Evolutionary conservation across 2,888 invertebrate genomes (phyloP).

Genomic region (Amphimallon solstitiale): DNA sequence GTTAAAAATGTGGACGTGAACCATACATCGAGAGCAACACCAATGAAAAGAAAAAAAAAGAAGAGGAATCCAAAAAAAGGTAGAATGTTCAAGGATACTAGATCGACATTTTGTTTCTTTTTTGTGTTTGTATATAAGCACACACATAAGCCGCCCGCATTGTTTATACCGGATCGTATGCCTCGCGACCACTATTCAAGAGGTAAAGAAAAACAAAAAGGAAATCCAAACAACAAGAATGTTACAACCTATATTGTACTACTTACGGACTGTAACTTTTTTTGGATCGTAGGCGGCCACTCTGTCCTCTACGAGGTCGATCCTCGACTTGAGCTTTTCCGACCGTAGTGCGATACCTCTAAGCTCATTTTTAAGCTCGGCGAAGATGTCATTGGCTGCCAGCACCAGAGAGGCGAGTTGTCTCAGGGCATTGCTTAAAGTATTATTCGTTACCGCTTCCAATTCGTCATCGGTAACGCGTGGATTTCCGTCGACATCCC

Average conservation of each 20-base stretch:
- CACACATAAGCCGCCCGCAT: too few species aligned
- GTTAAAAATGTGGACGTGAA: slow-evolving; percentile 23
- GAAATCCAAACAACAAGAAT: slow-evolving; percentile 33
- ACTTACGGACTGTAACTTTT: slow-evolving; percentile 95
- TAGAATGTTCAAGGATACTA: slow-evolving; percentile 14
- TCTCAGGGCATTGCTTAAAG: slow-evolving; percentile 83
- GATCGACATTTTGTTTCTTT: slow-evolving; percentile 34
- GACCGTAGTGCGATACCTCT: slow-evolving; percentile 79
- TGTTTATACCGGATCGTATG: too few species aligned
- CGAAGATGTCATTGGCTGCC: slow-evolving; percentile 87
- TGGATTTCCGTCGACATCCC: slow-evolving; percentile 69
- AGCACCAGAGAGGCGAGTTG: slow-evolving; percentile 87
- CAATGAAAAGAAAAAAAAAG: neutral
- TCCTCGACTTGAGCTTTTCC: slow-evolving; percentile 74
- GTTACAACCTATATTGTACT: slow-evolving; percentile 43
- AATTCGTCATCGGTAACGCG: slow-evolving; percentile 78
- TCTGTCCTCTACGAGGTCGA: slow-evolving; percentile 76
- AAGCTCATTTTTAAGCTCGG: slow-evolving; percentile 80
- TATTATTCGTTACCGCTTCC: slow-evolving; percentile 87
- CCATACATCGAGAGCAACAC: neutral
- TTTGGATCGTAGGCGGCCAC: slow-evolving; percentile 84
- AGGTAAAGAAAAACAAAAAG: neutral
- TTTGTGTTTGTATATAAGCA: slow-evolving; percentile 10
- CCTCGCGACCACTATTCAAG: too few species aligned
- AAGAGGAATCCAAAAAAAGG: slow-evolving; percentile 6